These are phyloP conservation scores for Gnathonemus longibarbis DNA, from an alignment of 2,113 vertebrate genomes.

Conservation along the genomic window DNA sequence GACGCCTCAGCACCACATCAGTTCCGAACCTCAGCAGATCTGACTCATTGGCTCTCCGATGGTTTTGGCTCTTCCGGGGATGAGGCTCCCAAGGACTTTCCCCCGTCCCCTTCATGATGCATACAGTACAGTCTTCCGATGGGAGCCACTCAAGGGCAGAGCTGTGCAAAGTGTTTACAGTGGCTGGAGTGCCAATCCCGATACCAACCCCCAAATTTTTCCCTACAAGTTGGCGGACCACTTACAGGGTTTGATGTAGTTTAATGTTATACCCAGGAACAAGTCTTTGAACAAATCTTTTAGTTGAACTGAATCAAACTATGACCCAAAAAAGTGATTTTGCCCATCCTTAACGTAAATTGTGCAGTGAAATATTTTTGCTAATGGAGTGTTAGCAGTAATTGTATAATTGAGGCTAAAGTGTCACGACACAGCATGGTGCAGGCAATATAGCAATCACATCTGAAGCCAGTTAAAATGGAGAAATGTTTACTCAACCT, in stretches of 20 bases:
- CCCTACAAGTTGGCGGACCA: neutral
- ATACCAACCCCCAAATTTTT: neutral
- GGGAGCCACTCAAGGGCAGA: no score
- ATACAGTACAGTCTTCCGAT: no score
- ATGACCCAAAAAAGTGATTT: no score
- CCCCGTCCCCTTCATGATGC: neutral
- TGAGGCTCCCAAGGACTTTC: no score
- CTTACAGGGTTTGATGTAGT: neutral
- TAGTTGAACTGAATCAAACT: neutral
- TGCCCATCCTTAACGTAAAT: no score
- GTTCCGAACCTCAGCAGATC: neutral
- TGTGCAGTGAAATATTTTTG: no score
- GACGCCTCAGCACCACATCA: neutral
- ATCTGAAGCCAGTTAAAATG: no score
- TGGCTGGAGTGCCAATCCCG: neutral
- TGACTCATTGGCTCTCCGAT: neutral
- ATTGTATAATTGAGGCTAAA: neutral
- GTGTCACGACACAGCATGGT: neutral
- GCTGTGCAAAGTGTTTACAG: no score
- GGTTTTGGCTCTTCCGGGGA: neutral
- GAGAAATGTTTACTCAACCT: no score
- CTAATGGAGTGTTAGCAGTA: no score
- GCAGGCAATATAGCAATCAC: no score
- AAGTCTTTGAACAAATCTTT: neutral
- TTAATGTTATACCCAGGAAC: no score